Conservation (phyloP, 2,888 invertebrate species). For the Perdita meconis region DNA sequence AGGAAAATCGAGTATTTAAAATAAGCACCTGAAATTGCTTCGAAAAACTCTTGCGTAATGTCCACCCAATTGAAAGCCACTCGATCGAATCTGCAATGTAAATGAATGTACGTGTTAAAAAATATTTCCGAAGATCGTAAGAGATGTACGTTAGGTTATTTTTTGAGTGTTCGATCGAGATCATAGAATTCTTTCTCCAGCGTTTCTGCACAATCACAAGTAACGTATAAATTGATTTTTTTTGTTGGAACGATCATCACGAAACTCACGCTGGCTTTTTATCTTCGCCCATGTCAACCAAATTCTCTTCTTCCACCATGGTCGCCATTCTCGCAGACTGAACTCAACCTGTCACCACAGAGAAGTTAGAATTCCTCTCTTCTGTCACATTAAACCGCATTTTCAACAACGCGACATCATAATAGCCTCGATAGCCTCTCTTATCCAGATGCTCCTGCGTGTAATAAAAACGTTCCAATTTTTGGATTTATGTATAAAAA, state of each 20-base stretch:
- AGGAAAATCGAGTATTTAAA: constrained; percentile 11
- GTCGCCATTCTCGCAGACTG: constrained; percentile 78
- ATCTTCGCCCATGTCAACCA: constrained; percentile 79
- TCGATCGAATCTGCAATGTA: constrained; percentile 76
- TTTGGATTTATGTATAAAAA: no score
- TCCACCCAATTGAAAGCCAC: constrained; percentile 89
- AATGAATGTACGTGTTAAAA: constrained; percentile 55
- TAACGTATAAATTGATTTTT: not conserved
- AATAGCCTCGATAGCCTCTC: not conserved
- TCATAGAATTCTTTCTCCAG: not conserved
- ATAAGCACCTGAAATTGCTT: constrained; percentile 86
- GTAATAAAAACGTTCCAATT: no score
- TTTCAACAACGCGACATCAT: constrained; percentile 33
- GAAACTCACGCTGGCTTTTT: constrained; percentile 80
- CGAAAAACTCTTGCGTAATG: constrained; percentile 88
- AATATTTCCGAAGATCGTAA: constrained; percentile 38
- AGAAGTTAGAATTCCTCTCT: no score
- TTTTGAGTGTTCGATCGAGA: constrained; percentile 1
- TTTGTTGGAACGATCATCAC: constrained; percentile 19
- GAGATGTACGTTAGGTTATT: constrained; percentile 68
- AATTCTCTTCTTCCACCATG: constrained; percentile 79
- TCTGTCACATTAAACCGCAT: constrained; percentile 56
- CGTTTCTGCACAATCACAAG: not conserved
- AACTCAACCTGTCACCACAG: no score
- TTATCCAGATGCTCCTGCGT: constrained; percentile 15